Evolutionary conservation across 1,140 invertebrate species (phyloP).

Genomic region (Eufriesea mexicana): DNA sequence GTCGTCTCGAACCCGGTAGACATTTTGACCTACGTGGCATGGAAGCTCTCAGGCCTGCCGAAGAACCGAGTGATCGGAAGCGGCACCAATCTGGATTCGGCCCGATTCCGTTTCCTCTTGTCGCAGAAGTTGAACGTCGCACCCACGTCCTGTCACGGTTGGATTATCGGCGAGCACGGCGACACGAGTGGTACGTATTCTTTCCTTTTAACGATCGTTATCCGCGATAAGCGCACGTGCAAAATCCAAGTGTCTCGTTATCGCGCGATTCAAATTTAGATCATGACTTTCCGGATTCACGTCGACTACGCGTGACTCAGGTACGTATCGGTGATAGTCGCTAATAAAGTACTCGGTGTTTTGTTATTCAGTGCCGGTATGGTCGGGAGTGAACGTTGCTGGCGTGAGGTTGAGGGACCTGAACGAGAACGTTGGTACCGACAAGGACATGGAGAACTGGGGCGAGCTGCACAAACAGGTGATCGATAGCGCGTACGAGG

Average conservation of each 20-base stretch:
- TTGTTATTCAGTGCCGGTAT: conserved; percentile 89
- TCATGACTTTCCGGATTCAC: not conserved
- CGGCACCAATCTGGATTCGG: conserved; percentile 95
- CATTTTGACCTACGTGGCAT: conserved; percentile 95
- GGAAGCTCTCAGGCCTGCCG: conserved; percentile 95
- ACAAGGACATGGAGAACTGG: conserved; percentile 91
- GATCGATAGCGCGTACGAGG: conserved; percentile 92
- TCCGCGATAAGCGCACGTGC: not conserved
- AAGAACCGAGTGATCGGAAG: conserved; percentile 93
- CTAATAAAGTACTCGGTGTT: not conserved
- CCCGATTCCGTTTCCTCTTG: conserved; percentile 93
- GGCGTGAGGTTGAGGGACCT: conserved; percentile 91
- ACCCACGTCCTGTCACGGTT: conserved; percentile 92
- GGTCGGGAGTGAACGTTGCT: conserved; percentile 96
- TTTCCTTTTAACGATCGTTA: not conserved
- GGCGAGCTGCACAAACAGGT: conserved; percentile 90
- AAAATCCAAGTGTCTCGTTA: not conserved
- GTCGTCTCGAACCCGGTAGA: conserved; percentile 96
- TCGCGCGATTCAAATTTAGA: not conserved
- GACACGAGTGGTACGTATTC: conserved; percentile 87
- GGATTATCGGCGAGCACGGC: conserved; percentile 94
- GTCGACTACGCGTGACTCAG: not conserved
- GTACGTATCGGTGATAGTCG: too few relatives aligned
- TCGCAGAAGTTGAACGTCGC: conserved; percentile 91
- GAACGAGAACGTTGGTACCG: conserved; percentile 88